Evolutionary conservation across 1,140 invertebrate genomes (phyloP), one percentile per base, ranked within the genome.

Genomic region (Drosophila nannoptera): DNA sequence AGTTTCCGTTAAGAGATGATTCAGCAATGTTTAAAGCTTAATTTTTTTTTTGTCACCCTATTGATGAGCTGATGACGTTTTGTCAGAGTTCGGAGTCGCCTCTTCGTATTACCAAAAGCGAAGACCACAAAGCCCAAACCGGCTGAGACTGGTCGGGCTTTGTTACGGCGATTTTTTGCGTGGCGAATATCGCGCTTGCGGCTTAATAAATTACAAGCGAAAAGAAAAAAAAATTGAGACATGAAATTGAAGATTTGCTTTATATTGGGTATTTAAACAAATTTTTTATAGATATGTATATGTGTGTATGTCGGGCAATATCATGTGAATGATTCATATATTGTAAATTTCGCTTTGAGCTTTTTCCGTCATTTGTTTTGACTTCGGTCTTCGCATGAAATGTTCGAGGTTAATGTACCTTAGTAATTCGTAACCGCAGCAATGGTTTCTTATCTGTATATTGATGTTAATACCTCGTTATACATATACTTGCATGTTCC

Each of bases 291-390:
- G 35, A 73, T 77, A 59, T 72, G 38, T 46, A 43, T 59, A 32
- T 42, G n/a, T 31, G 6, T 50, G 7, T 32, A 5, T 46, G 49
- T 29, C 16, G 4, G 14, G 5, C 12, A 70, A 72, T 80, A 80
- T 80, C 40, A 58, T 73, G 49, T n/a, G 72, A 16, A 70, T 83
- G 80, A 80, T 62, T 83, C 76, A 83, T 70, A 78, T 78, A 70
- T 84, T 78, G 75, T 59, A 60, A 66, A 73, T 84, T 84, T 84
- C 62, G 78, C 67, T 77, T 71, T 69, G 61, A 31, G 64, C 56
- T 60, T 67, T 33, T 67, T 53, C 22, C 50, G 14, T 8, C 54
- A 45, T 56, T 76, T 84, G 76, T 83, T 83, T 84, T 80, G 78
- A 61, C 80, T 70, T 73, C 52, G 69, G 32, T 48, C 69, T 83